A percentile compares a stretch with the other conserved stretches of the same genome.
Evolutionary conservation across 2,888 invertebrate species (phyloP).

Genomic region (Coenonympha arcania): DNA sequence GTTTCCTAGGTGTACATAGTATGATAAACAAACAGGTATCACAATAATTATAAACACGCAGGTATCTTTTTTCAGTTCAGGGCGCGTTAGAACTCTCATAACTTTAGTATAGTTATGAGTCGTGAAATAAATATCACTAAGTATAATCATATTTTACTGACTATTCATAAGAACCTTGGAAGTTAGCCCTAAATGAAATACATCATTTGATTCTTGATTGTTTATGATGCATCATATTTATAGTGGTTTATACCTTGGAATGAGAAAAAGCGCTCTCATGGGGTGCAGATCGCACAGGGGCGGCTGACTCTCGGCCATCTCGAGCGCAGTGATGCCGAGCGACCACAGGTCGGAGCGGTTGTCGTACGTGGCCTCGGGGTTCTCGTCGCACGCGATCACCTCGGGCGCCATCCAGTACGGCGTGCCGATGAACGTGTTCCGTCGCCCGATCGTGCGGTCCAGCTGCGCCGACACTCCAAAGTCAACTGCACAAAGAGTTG

Average conservation of each 20-base stretch:
- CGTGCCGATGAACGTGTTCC: slow-evolving; percentile 99
- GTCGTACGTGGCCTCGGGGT: slow-evolving; percentile 99
- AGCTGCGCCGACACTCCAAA: slow-evolving; percentile 99
- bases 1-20: too few relatives aligned
- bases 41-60: too few relatives aligned
- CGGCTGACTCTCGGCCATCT: slow-evolving; percentile 99
- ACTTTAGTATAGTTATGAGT: too few relatives aligned
- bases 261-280: slow-evolving; percentile 98
- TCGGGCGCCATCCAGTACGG: slow-evolving; percentile 99
- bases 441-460: slow-evolving; percentile 97
- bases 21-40: too few relatives aligned
- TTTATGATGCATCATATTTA: too few relatives aligned
- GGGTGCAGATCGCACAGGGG: slow-evolving; percentile 99
- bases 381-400: slow-evolving; percentile 99
- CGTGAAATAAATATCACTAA: too few relatives aligned
- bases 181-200: background rate
- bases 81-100: too few relatives aligned
- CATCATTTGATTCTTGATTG: background rate
- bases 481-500: slow-evolving; percentile 79
- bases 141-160: too few relatives aligned
- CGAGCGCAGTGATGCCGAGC: slow-evolving; percentile 96
- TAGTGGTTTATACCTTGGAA: slow-evolving; percentile 86
- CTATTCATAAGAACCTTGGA: background rate
- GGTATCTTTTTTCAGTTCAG: too few relatives aligned
- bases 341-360: slow-evolving; percentile 95